Evolutionary conservation across 30 jellyfish, hydroid and myxozoan genomes (phyloP), one percentile per base, ranked within the genome.

Genomic region (Aurelia sp.): DNA sequence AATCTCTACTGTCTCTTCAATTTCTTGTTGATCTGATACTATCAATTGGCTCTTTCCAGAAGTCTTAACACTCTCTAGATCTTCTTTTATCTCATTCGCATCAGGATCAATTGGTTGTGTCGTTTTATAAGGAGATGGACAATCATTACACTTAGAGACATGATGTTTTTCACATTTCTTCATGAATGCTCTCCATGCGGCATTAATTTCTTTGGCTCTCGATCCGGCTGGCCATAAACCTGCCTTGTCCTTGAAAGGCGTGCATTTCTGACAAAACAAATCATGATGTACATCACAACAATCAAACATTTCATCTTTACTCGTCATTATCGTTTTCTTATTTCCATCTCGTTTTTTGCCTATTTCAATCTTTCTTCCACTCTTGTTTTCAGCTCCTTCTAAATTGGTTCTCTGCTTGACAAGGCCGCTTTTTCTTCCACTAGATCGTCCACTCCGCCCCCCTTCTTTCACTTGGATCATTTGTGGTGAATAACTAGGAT

Each of bases 231-330:
- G 92, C 92, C 92, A 83, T 11, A 17, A 15, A 1, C 92, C 92
- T 15, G 38, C 85, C 30, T 68, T 38, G 31, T 33, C 75, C 59
- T 63, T 83, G 44, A 83, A 83, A 4, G 80, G 92, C 16, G 60
- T 30, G 58, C 92, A 83, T 24, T 83, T 83, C 4, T 9, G 67
- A 20, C 92, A 83, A 47, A 72, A 69, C 24, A 83, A 60, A 57
- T 83, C 67, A 16, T 72, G 59, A 30, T 83, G 92, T 20, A 83
- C 57, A 15, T 57, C 86, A 41, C 92, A 83, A 40, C 86, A 83
- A 71, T 83, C 92, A 50, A 83, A 83, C 92, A 81, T 67, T 19
- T 81, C 77, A 67, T 81, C 84, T 38, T 81, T 81, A 41, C 84
- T 57, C 16, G 84, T 55, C 64, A 50, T 61, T 35, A 38, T 51